phyloP scores from a whole-genome alignment of 1,140 invertebrate species.

The Rhopalosiphum maidis region DNA sequence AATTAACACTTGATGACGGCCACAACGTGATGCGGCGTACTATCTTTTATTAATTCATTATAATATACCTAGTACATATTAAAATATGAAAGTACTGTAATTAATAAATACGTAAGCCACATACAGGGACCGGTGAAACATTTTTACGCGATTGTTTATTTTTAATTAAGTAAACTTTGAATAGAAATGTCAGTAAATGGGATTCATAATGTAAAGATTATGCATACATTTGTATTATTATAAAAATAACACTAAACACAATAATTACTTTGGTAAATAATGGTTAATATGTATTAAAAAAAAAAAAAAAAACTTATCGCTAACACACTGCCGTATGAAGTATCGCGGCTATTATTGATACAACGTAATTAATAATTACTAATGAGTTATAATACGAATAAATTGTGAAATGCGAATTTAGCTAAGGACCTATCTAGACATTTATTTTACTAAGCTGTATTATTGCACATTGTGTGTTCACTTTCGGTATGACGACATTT shows the following conservation, averaged over 20 bases:
- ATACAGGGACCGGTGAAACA: not conserved
- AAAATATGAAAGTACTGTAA: not conserved
- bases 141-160: not conserved
- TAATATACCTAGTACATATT: not conserved
- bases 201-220: too few relatives aligned
- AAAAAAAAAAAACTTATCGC: not conserved
- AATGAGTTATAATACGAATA: not conserved
- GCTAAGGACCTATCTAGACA: not conserved
- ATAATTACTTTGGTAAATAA: not conserved
- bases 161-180: not conserved
- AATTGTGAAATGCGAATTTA: not conserved
- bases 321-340: not conserved
- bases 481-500: not conserved
- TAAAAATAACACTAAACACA: not conserved
- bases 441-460: not conserved
- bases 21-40: not conserved
- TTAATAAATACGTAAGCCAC: not conserved
- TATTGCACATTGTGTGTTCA: not conserved
- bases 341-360: not conserved
- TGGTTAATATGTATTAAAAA: not conserved
- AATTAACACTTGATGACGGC: not conserved
- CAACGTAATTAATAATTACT: not conserved
- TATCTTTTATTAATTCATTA: not conserved
- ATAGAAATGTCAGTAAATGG: not conserved
- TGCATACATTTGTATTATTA: not conserved